phyloP scores from a whole-genome alignment of 2,797 vertebrate species.

The Emys orbicularis region DNA sequence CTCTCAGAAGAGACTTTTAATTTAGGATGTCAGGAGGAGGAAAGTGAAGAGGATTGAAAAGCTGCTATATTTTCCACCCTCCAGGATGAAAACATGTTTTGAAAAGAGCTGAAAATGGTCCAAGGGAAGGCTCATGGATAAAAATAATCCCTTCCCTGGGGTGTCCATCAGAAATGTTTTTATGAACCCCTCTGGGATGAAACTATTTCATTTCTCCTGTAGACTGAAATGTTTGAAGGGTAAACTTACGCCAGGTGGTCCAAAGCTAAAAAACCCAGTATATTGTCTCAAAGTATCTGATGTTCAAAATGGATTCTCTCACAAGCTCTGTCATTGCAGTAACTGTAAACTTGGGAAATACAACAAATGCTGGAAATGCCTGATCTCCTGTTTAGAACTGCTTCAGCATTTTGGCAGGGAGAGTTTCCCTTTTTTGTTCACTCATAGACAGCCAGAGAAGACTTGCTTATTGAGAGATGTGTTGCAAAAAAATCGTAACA shows the following conservation, averaged over 20 bases:
- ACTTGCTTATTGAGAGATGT: not conserved
- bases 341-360: not conserved
- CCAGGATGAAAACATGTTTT: conserved; percentile 64
- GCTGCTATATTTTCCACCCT: conserved; percentile 41
- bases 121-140: conserved; percentile 44
- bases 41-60: conserved; percentile 44
- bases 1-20: conserved; percentile 57
- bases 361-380: not conserved
- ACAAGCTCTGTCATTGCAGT: not conserved
- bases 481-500: not conserved
- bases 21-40: conserved; percentile 57
- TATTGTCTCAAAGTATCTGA: conserved; percentile 19
- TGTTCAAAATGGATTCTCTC: not conserved
- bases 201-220: conserved; percentile 25
- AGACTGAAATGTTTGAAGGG: conserved; percentile 45
- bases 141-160: conserved; percentile 59
- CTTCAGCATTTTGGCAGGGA: not conserved
- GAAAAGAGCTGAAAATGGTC: conserved; percentile 55
- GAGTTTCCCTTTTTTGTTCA: not conserved
- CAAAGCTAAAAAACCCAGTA: not conserved
- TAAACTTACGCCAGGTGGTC: conserved; percentile 22
- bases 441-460: not conserved
- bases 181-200: conserved; percentile 33
- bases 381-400: not conserved
- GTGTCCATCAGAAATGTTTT: conserved; percentile 55